Base-by-base conservation (phyloP, 2,797 vertebrate species). In the Caiman crocodilus region DNA sequence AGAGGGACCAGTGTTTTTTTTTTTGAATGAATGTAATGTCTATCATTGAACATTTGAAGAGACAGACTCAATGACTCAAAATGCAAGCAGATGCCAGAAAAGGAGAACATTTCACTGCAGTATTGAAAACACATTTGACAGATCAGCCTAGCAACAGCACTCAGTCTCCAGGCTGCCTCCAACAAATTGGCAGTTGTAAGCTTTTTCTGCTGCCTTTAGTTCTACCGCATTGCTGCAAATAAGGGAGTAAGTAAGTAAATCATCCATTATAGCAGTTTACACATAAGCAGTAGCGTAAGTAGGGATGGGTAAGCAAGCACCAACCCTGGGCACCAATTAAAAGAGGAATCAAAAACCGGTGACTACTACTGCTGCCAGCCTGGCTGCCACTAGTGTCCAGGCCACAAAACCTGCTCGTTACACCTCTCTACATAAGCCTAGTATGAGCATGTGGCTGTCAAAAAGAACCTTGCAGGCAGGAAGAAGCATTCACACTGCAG, bases 391-490 rank as follows among this genome's bases (percentile, higher is more conserved):
- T 50, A 50, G 42, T 10, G 42, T 50, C 42, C 42, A 50, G 42
- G 42, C 42, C 42, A 50, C 42, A 50, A 50, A 50, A 50, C 10
- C 42, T 50, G 42, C 42, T 50, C 42, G 6, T 50, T 50, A 50
- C 2, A 10, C 42, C 42, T 50, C 42, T 50, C 42, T 77, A 87
- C 94, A 87, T 85, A 76, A 86, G 73, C 56, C 76, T 79, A 93
- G 83, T 84, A 94, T 93, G 92, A 92, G 81, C 77, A 77, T 82
- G 65, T 59, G 93, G 87, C 92, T 96, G 90, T 92, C 92, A 78
- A 89, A 89, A 86, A 0, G 7, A 95, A 89, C 89, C 96, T 94
- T 96, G 86, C 69, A 85, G 85, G 75, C 90, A 93, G 56, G 87
- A 90, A 95, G 85, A 81, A 90, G 90, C 77, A 61, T 95, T 96